Conservation (phyloP, 2,113 vertebrate genomes). For the Vulpes vulpes region DNA sequence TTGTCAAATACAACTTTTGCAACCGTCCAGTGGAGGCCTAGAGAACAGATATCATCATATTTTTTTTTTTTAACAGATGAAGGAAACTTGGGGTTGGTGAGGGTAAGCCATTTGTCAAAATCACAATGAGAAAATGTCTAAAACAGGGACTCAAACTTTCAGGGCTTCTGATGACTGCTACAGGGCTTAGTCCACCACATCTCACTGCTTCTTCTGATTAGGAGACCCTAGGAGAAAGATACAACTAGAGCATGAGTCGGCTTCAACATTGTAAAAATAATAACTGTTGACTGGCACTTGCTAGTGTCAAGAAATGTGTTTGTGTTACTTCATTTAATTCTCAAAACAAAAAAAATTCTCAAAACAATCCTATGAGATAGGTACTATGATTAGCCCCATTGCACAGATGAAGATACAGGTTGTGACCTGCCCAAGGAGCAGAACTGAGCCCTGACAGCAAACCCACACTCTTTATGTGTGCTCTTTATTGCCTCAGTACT, state of each 20-base stretch:
- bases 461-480: neutral
- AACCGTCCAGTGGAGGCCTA: neutral
- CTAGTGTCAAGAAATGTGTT: neutral
- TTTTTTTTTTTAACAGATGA: neutral
- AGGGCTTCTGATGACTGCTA: neutral
- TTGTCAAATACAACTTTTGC: neutral
- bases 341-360: neutral
- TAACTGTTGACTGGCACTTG: neutral
- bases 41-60: neutral
- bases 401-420: neutral
- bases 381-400: neutral
- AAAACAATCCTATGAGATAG: neutral
- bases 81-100: neutral
- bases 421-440: neutral
- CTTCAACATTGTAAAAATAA: neutral
- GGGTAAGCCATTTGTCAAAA: constrained; percentile 12
- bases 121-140: constrained; percentile 7
- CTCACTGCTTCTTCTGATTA: neutral
- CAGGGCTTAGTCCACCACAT: neutral
- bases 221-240: neutral
- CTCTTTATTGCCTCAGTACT: neutral
- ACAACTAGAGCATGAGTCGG: neutral
- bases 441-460: neutral
- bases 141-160: neutral
- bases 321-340: neutral